Base-by-base conservation (phyloP, 2,888 invertebrate genomes). In the Andrena bicolor region DNA sequence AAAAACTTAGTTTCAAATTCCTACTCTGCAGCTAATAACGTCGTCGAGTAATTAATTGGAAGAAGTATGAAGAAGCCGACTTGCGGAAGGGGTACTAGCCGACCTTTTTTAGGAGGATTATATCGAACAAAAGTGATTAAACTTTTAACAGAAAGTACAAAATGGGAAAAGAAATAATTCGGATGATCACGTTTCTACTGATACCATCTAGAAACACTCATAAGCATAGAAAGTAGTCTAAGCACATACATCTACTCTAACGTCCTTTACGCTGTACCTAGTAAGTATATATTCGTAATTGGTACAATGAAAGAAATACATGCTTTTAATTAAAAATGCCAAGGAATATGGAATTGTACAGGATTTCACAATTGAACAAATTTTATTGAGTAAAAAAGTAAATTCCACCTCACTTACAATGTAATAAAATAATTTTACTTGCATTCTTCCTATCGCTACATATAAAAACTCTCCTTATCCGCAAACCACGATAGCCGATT, bases 261-360 rank as follows among this genome's bases (percentile, higher is more conserved):
- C 26, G 3, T 51, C 48, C 1, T 41, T 13, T 41, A 61, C 16
- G 66, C 58, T 69, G 58, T 49, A 48, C 23, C 48, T 53, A 78
- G 7, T 41, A 60, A 61, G 60, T 71, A 75, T 66, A 60, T 48
- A 60, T 53, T 60, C 65, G 58, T 58, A 68, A 64, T 51, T 41
- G 66, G 77, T 71, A 76, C 65, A 75, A 72, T 74, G 70, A 69
- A 70, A 85, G 56, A 69, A 80, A 60, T 83, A 81, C 90, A 90
- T 90, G 90, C 89, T 82, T 71, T 78, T 63, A 68, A 87, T 78
- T 63, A 68, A 87, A 79, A 72, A 76, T 76, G 85, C 78, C 73
- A 77, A 63, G 32, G 58, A 13, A 20, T 51, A 61, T 23, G 77
- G 69, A 61, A 58, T 23, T 30, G 30, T 41, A 28, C 58, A 51